Conservation (phyloP, 1,140 invertebrate genomes). For the Littorina saxatilis region DNA sequence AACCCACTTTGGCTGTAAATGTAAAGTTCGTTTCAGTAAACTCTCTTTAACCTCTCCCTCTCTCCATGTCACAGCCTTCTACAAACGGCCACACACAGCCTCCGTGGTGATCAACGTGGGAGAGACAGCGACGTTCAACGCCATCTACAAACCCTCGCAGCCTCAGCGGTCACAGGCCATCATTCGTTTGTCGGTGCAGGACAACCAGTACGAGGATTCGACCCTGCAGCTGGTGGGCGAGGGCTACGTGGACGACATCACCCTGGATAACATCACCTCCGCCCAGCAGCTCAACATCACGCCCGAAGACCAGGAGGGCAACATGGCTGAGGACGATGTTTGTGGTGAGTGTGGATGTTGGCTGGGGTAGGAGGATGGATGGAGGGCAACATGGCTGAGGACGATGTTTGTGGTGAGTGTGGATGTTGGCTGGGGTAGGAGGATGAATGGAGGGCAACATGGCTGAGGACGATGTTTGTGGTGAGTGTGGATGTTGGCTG, state of each 20-base stretch:
- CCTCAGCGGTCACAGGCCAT: conserved; percentile 71
- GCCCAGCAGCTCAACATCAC: conserved; percentile 45
- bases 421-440: too few relatives aligned
- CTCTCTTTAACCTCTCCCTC: too few relatives aligned
- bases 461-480: conserved; percentile 71
- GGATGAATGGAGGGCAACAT: conserved; percentile 66
- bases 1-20: not conserved
- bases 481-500: too few relatives aligned
- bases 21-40: too few relatives aligned
- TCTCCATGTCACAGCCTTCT: not conserved
- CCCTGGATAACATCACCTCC: conserved; percentile 73
- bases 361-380: not conserved
- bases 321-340: conserved; percentile 71
- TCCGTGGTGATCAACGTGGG: conserved; percentile 70
- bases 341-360: conserved; percentile 53
- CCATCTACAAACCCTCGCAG: conserved; percentile 63
- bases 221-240: conserved; percentile 74
- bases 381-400: too few relatives aligned
- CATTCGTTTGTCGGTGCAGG: conserved; percentile 70
- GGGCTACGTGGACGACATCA: conserved; percentile 75
- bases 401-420: too few relatives aligned
- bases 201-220: conserved; percentile 76
- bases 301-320: conserved; percentile 63
- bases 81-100: conserved; percentile 70
- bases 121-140: conserved; percentile 68